These are phyloP conservation scores for Poecile atricapillus DNA, from an alignment of 2,113 vertebrate species.

Conservation along the genomic window DNA sequence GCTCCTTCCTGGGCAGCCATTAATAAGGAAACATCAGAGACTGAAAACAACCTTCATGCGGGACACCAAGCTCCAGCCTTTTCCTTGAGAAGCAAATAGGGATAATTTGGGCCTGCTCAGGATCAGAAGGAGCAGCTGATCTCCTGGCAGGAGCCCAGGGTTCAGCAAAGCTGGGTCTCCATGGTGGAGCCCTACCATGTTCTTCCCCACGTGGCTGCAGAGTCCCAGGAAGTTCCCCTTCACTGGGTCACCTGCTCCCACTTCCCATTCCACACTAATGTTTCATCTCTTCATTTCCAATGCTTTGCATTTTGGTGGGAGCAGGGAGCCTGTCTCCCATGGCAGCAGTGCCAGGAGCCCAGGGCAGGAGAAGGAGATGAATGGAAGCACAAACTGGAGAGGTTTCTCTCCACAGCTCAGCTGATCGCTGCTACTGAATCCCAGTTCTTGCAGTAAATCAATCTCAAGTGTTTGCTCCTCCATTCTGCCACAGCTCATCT, in stretches of 20 bases:
- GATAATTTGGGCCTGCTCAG: not conserved
- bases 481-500: not conserved
- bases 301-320: not conserved
- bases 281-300: not conserved
- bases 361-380: not conserved
- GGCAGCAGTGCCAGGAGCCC: not conserved
- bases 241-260: not conserved
- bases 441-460: not conserved
- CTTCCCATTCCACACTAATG: not conserved
- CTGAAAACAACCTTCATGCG: not conserved
- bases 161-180: not conserved
- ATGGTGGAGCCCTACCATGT: not conserved
- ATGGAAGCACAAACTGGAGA: not conserved
- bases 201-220: not conserved
- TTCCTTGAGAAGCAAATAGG: not conserved
- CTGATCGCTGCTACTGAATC: not conserved
- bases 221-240: not conserved
- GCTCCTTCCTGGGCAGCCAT: not conserved
- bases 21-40: not conserved
- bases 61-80: not conserved
- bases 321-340: not conserved
- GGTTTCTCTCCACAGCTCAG: not conserved
- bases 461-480: not conserved
- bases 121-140: not conserved
- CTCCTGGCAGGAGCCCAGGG: not conserved